phyloP scores from a whole-genome alignment of 2,888 invertebrate genomes.

The Psococerastis gibbosa region DNA sequence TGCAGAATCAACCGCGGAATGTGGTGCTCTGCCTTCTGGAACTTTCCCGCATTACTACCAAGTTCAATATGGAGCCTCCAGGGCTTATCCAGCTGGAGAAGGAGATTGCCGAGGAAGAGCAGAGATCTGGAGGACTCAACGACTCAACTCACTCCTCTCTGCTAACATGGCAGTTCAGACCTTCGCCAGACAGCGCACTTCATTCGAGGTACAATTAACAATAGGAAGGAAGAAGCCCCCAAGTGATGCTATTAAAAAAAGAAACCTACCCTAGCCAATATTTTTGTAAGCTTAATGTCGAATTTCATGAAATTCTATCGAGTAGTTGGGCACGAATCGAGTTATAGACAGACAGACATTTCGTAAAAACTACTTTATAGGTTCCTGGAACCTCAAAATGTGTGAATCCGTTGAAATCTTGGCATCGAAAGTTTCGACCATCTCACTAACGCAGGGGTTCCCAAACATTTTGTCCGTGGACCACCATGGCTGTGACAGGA shows the following conservation, averaged over 20 bases:
- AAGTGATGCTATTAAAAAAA: neutral
- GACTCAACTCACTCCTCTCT: constrained; percentile 26
- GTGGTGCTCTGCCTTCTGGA: constrained; percentile 72
- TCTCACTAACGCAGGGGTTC: no score
- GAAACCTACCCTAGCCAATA: neutral
- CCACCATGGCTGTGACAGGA: no score
- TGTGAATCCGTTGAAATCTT: no score
- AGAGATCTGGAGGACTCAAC: constrained; percentile 15
- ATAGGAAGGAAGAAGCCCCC: neutral
- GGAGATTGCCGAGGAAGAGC: constrained; percentile 65
- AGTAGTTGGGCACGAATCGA: no score
- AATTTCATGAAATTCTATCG: no score
- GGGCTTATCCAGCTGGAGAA: constrained; percentile 63
- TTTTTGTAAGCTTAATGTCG: neutral
- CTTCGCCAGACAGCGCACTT: constrained; percentile 27
- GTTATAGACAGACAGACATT: no score
- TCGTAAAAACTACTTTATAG: no score
- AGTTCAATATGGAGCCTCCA: constrained; percentile 63
- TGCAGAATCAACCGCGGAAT: constrained; percentile 66
- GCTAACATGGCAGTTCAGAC: constrained; percentile 46
- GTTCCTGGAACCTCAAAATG: no score
- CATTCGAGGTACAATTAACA: neutral
- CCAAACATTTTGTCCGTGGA: no score
- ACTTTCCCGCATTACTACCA: constrained; percentile 60
- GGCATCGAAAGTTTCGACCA: no score